A percentile compares a stretch with the other conserved stretches of the same genome.
Evolutionary conservation across 2,113 vertebrate species (phyloP).

Genomic region (Nibea coibor): DNA sequence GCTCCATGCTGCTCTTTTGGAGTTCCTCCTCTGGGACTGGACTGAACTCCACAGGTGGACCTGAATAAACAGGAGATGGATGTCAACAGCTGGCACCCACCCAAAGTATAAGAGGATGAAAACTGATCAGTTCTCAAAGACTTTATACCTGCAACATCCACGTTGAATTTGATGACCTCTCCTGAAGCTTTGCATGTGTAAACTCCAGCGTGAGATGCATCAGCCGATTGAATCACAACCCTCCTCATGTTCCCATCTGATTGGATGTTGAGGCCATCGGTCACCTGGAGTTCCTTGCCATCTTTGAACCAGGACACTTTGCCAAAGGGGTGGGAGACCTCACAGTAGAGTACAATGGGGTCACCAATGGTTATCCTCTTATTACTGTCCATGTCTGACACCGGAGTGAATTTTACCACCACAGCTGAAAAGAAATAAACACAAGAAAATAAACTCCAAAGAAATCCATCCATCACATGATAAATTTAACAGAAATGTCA

Average conservation of each 20-base stretch:
- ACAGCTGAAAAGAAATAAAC: slow-evolving; percentile 65
- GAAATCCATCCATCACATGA: background rate
- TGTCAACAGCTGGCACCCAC: background rate
- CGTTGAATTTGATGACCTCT: slow-evolving; percentile 79
- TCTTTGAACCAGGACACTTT: slow-evolving; percentile 83
- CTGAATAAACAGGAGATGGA: slow-evolving; percentile 48
- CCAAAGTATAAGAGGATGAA: background rate
- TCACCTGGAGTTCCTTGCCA: slow-evolving; percentile 68
- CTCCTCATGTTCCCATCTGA: slow-evolving; percentile 84
- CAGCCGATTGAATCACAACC: slow-evolving; percentile 81
- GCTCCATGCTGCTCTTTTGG: slow-evolving; percentile 80
- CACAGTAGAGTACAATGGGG: slow-evolving; percentile 83
- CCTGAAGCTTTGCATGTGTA: slow-evolving; percentile 81
- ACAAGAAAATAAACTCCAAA: background rate
- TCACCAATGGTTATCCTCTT: slow-evolving; percentile 75
- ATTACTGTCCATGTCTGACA: slow-evolving; percentile 73
- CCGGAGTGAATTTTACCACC: slow-evolving; percentile 75
- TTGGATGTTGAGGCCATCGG: slow-evolving; percentile 78
- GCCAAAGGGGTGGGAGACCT: slow-evolving; percentile 76
- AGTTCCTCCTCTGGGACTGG: slow-evolving; percentile 73
- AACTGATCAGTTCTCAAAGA: background rate
- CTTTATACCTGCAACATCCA: slow-evolving; percentile 80
- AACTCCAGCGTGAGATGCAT: slow-evolving; percentile 77
- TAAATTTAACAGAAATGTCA: background rate
- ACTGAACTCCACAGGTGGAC: slow-evolving; percentile 76